Conservation (phyloP, 2,797 vertebrate genomes). For the Clangula hyemalis region DNA sequence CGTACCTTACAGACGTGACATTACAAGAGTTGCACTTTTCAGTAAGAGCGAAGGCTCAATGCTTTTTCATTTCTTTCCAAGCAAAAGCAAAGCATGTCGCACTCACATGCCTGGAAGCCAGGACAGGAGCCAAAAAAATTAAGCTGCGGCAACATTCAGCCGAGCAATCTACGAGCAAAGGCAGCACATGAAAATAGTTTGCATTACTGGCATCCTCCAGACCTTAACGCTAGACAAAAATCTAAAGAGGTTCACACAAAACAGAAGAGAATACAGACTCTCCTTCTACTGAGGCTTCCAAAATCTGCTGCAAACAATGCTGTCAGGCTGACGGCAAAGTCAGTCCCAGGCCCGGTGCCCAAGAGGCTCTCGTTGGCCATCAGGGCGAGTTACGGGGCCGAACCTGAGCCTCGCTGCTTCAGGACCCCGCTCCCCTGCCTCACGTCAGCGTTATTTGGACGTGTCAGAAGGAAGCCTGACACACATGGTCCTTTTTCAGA, state of each 20-base stretch:
- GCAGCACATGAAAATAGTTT: neutral
- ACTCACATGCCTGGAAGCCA: neutral
- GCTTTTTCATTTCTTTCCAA: neutral
- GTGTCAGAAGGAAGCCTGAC: neutral
- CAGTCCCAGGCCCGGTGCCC: neutral
- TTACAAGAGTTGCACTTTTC: neutral
- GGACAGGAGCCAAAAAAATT: neutral
- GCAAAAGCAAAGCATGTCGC: neutral
- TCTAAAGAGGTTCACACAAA: neutral
- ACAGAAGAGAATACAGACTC: neutral
- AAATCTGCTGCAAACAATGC: fast-evolving
- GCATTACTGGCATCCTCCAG: neutral
- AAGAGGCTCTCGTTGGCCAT: fast-evolving
- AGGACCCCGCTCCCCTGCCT: fast-evolving
- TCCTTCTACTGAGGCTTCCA: fast-evolving
- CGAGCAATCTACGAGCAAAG: neutral
- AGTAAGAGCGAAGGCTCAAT: fast-evolving
- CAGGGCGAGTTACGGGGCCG: fast-evolving
- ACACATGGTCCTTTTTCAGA: neutral
- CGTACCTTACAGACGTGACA: neutral
- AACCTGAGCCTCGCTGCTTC: fast-evolving
- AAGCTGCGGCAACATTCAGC: neutral
- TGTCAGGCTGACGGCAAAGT: neutral
- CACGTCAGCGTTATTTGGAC: fast-evolving
- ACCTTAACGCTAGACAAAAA: neutral